Conservation (phyloP, 2,113 vertebrate species). For the Gallinago paraguaiae region DNA sequence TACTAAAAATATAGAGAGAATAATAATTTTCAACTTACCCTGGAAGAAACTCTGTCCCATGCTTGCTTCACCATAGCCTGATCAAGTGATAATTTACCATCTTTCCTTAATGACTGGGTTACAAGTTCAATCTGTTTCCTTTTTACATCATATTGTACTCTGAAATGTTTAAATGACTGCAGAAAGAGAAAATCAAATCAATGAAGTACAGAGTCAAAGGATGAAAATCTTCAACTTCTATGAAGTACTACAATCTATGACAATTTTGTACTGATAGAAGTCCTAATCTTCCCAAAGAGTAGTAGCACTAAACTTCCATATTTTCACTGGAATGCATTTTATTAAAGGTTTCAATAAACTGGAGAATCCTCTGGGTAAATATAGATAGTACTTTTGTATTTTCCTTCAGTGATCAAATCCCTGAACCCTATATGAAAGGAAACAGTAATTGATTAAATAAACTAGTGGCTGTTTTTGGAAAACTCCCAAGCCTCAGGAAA, state of each 20-base stretch:
- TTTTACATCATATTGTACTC: conserved; percentile 91
- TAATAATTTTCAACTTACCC: conserved; percentile 76
- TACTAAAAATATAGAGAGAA: not conserved
- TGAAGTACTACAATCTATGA: not conserved
- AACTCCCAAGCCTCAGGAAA: not conserved
- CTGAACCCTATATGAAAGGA: not conserved
- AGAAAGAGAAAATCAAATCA: conserved; percentile 39
- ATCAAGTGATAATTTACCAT: conserved; percentile 93
- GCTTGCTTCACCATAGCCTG: conserved; percentile 94
- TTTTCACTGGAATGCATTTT: not conserved
- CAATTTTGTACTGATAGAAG: not conserved
- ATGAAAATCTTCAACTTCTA: not conserved
- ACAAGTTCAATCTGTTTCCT: conserved; percentile 88
- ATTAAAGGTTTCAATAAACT: not conserved
- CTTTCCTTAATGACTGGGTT: conserved; percentile 85
- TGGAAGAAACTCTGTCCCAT: conserved; percentile 90
- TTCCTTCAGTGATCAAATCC: not conserved
- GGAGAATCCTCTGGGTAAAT: not conserved
- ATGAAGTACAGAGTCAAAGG: not conserved
- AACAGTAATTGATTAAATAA: not conserved
- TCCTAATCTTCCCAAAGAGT: not conserved
- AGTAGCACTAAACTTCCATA: not conserved
- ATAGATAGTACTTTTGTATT: not conserved
- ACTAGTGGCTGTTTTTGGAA: not conserved
- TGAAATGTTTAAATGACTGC: conserved; percentile 90